Conservation (phyloP, 2,888 invertebrate genomes). For the Sphecodes monilicornis region DNA sequence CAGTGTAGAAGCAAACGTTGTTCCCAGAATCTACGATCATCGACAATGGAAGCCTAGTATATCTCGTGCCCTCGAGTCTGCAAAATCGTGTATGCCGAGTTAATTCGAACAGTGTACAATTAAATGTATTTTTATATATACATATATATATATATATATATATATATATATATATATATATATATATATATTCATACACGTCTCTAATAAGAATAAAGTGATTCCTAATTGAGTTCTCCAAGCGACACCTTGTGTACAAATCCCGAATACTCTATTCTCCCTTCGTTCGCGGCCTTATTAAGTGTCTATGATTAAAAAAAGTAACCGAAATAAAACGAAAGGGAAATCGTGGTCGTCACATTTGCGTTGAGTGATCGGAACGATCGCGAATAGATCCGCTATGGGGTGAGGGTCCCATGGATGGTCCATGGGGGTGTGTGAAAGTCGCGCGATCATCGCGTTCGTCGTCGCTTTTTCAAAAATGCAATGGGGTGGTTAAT, state of each 20-base stretch:
- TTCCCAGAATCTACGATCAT: background rate
- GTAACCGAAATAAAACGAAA: constrained; percentile 10
- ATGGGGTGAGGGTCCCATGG: background rate
- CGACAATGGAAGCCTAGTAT: background rate
- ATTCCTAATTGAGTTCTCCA: constrained; percentile 31
- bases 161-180: background rate
- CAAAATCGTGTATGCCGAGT: constrained; percentile 25
- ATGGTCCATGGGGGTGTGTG: background rate
- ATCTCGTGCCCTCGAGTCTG: constrained; percentile 12
- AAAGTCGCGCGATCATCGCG: constrained; percentile 33
- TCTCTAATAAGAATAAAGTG: constrained; percentile 42
- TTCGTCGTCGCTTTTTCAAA: constrained; percentile 28
- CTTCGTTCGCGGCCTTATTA: background rate
- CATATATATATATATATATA: background rate
- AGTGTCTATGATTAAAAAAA: background rate
- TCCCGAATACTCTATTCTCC: background rate
- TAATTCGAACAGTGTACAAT: constrained; percentile 23
- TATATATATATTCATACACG: background rate
- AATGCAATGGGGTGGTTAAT: constrained; percentile 39
- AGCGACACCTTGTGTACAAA: constrained; percentile 27
- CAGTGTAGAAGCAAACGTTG: background rate
- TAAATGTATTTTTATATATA: background rate
- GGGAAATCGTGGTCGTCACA: constrained; percentile 40
- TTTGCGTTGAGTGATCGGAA: constrained; percentile 19
- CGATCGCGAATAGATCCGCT: background rate